A percentile compares a stretch with the other conserved stretches of the same genome.
Conservation (phyloP, 1,140 invertebrate genomes). For the Drosophila pruinosa region DNA sequence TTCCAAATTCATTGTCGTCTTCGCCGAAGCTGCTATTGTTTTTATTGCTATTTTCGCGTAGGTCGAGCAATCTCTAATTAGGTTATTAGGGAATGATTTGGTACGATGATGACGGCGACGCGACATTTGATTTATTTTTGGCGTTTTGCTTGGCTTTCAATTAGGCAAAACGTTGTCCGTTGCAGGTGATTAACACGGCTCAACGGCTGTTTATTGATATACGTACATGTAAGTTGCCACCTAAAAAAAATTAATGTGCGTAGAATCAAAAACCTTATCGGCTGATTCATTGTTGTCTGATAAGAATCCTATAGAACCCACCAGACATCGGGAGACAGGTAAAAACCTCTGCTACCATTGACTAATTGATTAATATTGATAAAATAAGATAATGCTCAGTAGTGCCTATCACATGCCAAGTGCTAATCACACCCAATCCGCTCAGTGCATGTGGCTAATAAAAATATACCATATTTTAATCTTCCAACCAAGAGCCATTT, state of each 20-base stretch:
- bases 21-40: conserved; percentile 7
- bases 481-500: neutral
- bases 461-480: neutral
- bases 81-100: conserved; percentile 72
- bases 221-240: conserved; percentile 27
- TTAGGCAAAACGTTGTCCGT: conserved; percentile 32
- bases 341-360: neutral
- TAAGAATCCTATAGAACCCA: conserved; percentile 6
- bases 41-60: conserved; percentile 43
- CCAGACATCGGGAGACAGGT: neutral
- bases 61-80: conserved; percentile 65
- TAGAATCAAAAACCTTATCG: conserved; percentile 9
- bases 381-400: neutral
- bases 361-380: conserved; percentile 41
- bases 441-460: no score
- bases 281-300: conserved; percentile 35
- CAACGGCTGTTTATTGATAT: conserved; percentile 60
- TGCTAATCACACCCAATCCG: neutral
- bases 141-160: conserved; percentile 58
- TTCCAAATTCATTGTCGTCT: conserved; percentile 1
- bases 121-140: conserved; percentile 41
- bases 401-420: neutral
- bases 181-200: conserved; percentile 52
- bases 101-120: conserved; percentile 34
- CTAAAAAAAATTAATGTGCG: conserved; percentile 32